Percentiles rank a stretch among this genome's conserved stretches.
Conservation (phyloP, 2,888 invertebrate genomes). For the Pyralis farinalis region DNA sequence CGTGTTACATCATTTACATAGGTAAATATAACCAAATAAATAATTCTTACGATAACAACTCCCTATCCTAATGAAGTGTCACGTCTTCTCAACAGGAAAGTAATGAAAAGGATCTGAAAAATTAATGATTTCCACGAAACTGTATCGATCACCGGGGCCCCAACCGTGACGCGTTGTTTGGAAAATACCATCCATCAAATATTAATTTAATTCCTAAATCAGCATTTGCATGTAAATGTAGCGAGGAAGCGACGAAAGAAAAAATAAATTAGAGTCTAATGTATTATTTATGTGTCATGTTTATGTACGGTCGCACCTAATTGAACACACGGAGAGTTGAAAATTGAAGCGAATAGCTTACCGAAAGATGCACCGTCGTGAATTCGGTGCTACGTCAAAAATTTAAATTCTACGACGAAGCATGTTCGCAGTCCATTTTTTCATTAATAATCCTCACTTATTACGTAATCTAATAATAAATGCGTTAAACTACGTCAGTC, state of each 20-base stretch:
- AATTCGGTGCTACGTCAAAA: neutral
- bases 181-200: constrained; percentile 12
- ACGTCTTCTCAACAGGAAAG: neutral
- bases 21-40: too few species aligned
- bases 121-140: constrained; percentile 8
- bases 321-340: neutral
- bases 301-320: neutral
- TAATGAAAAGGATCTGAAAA: neutral
- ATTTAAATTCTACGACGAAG: neutral
- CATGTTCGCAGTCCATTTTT: neutral
- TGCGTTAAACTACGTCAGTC: neutral
- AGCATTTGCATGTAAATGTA: neutral
- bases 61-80: neutral
- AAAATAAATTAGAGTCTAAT: neutral
- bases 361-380: neutral
- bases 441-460: neutral
- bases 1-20: too few species aligned
- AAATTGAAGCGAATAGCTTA: neutral
- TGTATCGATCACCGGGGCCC: constrained; percentile 14
- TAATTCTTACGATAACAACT: too few species aligned
- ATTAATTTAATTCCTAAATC: constrained; percentile 11
- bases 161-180: constrained; percentile 1
- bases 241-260: neutral
- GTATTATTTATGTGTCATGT: neutral
- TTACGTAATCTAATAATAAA: neutral